Evolutionary conservation across 2,113 vertebrate species (phyloP), one percentile per base, ranked within the genome.

Genomic region (Mesoclemmys tuberculata): DNA sequence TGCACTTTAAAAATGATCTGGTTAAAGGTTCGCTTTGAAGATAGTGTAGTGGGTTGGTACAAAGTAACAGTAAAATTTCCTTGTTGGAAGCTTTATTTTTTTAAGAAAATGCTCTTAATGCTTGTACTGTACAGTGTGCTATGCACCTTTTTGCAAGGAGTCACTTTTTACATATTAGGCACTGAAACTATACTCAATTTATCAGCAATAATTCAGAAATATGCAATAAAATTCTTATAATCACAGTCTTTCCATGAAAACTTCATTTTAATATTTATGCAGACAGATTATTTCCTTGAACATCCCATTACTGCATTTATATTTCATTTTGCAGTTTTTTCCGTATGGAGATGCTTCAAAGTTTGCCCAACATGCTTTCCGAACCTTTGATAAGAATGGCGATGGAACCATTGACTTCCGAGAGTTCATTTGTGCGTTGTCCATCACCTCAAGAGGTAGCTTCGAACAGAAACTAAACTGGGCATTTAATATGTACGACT

Each of bases 381-480:
- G 99, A 82, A 99, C 99, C 98, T 99, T 99, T 7, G 99, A 99
- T 98, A 99, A 99, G 97, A 99, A 99, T 0, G 98, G 99, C 8
- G 99, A 99, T 0, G 99, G 99, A 92, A 99, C 99, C 97, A 99
- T 99, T 2, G 99, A 99, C 98, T 99, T 99, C 98, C 99, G 99
- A 98, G 99, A 99, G 99, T 99, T 99, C 97, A 99, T 99, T 98
- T 99, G 99, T 1, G 99, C 99, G 0, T 97, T 99, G 94, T 99
- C 99, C 97, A 99, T 99, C 98, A 99, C 99, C 90, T 99, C 99
- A 54, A 97, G 99, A 84, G 99, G 99, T 93, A 99, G 99, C 96
- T 99, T 99, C 49, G 99, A 99, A 98, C 99, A 99, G 98, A 99
- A 99, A 96, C 99, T 99, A 87, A 99, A 99, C 97, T 99, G 99